A percentile compares a stretch with the other conserved stretches of the same genome.
phyloP scores from a whole-genome alignment of 2,888 invertebrate species.

The Temnothorax rugatulus region DNA sequence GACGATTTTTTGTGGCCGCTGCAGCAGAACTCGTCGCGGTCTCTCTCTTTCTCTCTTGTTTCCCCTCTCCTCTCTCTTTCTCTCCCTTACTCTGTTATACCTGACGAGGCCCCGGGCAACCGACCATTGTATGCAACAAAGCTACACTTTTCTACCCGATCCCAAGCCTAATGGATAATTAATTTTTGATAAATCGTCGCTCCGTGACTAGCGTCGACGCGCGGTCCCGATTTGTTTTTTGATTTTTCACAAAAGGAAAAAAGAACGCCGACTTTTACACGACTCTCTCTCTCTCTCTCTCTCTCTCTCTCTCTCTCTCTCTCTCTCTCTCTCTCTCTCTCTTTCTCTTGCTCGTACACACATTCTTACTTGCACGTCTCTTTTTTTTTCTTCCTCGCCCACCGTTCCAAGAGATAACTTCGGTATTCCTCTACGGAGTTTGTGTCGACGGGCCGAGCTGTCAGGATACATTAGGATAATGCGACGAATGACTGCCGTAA shows the following conservation, averaged over 20 bases:
- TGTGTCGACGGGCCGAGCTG: slow-evolving; percentile 72
- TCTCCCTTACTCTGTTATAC: slow-evolving; percentile 68
- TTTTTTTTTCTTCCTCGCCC: slow-evolving; percentile 45
- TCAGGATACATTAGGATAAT: slow-evolving; percentile 77
- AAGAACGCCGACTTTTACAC: slow-evolving; percentile 56
- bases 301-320: slow-evolving; percentile 27
- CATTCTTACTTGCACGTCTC: background rate
- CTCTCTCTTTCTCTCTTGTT: slow-evolving; percentile 42
- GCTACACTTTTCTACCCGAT: slow-evolving; percentile 84
- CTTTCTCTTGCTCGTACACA: background rate
- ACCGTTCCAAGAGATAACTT: slow-evolving; percentile 58
- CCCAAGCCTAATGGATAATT: slow-evolving; percentile 84
- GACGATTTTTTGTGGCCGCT: slow-evolving; percentile 81
- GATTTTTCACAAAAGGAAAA: slow-evolving; percentile 79
- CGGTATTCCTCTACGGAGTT: slow-evolving; percentile 66
- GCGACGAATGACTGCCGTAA: slow-evolving; percentile 75
- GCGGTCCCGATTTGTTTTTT: slow-evolving; percentile 81
- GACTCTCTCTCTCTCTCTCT: background rate
- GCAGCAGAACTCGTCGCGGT: slow-evolving; percentile 55
- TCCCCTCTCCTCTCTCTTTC: slow-evolving; percentile 49
- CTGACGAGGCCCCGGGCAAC: slow-evolving; percentile 71
- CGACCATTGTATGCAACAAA: slow-evolving; percentile 83
- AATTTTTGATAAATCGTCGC: slow-evolving; percentile 85
- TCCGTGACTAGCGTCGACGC: slow-evolving; percentile 82
- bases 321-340: slow-evolving; percentile 4